These are phyloP conservation scores for Isurus oxyrinchus DNA, from an alignment of 2,113 vertebrate genomes.

Conservation along the genomic window DNA sequence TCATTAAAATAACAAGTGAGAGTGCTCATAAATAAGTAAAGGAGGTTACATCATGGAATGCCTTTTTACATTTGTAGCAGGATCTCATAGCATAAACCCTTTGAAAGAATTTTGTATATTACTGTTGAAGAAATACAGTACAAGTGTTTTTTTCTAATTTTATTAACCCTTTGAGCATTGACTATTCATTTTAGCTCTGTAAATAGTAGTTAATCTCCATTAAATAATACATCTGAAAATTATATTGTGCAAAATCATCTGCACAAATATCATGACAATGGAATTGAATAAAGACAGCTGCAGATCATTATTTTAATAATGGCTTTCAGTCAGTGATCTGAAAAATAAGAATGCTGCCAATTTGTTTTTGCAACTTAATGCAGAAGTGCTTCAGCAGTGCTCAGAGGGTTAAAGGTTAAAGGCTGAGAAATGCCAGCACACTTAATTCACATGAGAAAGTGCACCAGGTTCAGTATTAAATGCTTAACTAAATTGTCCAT, in stretches of 20 bases:
- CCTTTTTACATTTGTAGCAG: constrained; percentile 86
- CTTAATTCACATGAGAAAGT: constrained; percentile 72
- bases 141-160: constrained; percentile 72
- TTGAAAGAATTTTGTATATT: constrained; percentile 70
- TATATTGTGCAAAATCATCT: constrained; percentile 86
- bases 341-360: constrained; percentile 32
- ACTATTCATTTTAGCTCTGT: constrained; percentile 41
- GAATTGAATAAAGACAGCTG: constrained; percentile 23
- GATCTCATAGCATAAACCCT: constrained; percentile 94
- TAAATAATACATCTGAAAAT: constrained; percentile 71
- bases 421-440: constrained; percentile 76
- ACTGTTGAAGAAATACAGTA: constrained; percentile 88
- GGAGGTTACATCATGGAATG: constrained; percentile 82
- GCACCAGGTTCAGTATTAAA: constrained; percentile 83
- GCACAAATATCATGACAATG: constrained; percentile 29
- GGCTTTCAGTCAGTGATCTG: constrained; percentile 13
- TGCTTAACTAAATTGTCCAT: constrained; percentile 86
- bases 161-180: constrained; percentile 98
- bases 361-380: constrained; percentile 66
- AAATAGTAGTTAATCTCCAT: constrained; percentile 44
- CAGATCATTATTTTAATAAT: constrained; percentile 12
- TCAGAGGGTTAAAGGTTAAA: constrained; percentile 95
- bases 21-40: constrained; percentile 83
- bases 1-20: constrained; percentile 70
- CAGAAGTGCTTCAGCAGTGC: constrained; percentile 90